phyloP scores from a whole-genome alignment of 2,888 invertebrate genomes.

The Scaptomyza tumidula region DNA sequence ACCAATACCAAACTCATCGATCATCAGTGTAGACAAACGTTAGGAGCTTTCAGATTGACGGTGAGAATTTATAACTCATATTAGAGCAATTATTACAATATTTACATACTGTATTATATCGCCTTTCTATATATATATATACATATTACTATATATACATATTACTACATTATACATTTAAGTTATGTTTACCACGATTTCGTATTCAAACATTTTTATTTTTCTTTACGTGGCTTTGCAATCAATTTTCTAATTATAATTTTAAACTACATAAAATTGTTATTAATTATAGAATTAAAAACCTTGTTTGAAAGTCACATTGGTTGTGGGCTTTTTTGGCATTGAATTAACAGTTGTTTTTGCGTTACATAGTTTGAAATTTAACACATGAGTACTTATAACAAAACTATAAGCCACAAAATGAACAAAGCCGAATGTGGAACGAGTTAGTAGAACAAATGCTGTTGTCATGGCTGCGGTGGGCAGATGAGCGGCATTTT shows the following conservation, averaged over 20 bases:
- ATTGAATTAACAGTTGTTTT: slow-evolving; percentile 34
- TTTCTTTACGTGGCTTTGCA: no score
- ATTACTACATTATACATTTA: neutral
- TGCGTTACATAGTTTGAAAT: slow-evolving; percentile 38
- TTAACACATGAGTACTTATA: slow-evolving; percentile 24
- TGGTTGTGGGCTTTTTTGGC: slow-evolving; percentile 26
- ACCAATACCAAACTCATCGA: neutral
- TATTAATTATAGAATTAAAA: neutral
- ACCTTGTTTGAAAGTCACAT: neutral
- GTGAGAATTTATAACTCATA: neutral
- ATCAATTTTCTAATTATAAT: no score
- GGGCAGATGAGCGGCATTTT: slow-evolving; percentile 18
- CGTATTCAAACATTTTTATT: no score
- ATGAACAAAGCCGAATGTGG: slow-evolving; percentile 32
- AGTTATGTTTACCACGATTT: no score
- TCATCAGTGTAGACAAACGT: neutral
- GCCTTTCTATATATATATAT: no score
- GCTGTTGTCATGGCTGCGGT: slow-evolving; percentile 15
- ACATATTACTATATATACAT: no score
- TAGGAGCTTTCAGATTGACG: neutral
- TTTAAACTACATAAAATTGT: no score
- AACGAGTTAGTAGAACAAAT: slow-evolving; percentile 32
- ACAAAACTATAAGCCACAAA: slow-evolving; percentile 44
- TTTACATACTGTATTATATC: neutral
- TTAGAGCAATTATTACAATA: neutral